A percentile compares a stretch with the other conserved stretches of the same genome.
Conservation (phyloP, 2,888 invertebrate species). For the Graphium colonna region DNA sequence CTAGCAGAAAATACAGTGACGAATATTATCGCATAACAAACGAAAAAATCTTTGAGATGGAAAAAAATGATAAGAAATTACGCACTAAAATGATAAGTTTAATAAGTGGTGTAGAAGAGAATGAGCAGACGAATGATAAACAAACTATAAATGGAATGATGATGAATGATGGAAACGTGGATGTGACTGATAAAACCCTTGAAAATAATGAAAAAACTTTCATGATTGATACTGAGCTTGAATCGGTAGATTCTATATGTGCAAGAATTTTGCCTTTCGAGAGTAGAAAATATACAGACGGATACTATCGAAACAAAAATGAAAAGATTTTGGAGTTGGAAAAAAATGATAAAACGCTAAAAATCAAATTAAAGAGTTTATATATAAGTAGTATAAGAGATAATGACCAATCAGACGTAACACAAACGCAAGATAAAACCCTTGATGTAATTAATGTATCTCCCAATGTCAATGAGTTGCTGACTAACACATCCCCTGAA, state of each 20-base stretch:
- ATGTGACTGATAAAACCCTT: no score
- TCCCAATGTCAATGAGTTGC: slow-evolving; percentile 9
- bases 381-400: no score
- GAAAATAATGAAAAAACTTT: no score
- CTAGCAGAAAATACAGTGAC: slow-evolving; percentile 47
- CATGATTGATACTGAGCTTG: no score
- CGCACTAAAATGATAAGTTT: slow-evolving; percentile 41
- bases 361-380: slow-evolving; percentile 39
- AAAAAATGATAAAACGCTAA: slow-evolving; percentile 50
- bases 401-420: not conserved
- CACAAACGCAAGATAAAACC: not conserved
- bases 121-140: not conserved
- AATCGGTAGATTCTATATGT: slow-evolving; percentile 31
- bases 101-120: slow-evolving; percentile 15
- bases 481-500: slow-evolving; percentile 15
- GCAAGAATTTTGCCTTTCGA: slow-evolving; percentile 43
- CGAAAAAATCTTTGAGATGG: slow-evolving; percentile 55
- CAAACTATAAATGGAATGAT: no score
- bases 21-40: slow-evolving; percentile 51
- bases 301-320: slow-evolving; percentile 52
- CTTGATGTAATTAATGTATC: slow-evolving; percentile 11
- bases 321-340: slow-evolving; percentile 58
- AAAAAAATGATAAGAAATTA: slow-evolving; percentile 52
- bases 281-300: slow-evolving; percentile 48
- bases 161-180: no score